Evolutionary conservation across 2,113 vertebrate genomes (phyloP).

Genomic region (Columba livia): DNA sequence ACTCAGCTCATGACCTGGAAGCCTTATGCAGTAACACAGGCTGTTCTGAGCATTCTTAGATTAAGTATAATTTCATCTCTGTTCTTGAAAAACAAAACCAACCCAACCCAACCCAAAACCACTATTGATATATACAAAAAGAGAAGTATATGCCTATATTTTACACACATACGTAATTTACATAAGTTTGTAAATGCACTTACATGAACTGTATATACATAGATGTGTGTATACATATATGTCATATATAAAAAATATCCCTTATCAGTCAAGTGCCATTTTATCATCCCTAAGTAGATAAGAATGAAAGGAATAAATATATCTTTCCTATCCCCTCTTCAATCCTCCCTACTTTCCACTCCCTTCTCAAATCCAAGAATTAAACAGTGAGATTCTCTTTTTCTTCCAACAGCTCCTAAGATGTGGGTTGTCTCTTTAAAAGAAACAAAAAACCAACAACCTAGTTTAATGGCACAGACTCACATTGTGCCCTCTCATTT

Average conservation of each 20-base stretch:
- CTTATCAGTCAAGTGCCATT: neutral
- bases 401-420: conserved; percentile 32
- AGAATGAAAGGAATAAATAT: neutral
- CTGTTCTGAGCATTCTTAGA: neutral
- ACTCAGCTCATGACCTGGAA: conserved; percentile 34
- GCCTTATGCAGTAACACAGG: neutral
- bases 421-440: conserved; percentile 67
- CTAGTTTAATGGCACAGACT: conserved; percentile 72
- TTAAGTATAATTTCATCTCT: neutral
- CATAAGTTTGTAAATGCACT: neutral
- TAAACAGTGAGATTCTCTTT: neutral
- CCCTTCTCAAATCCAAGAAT: neutral
- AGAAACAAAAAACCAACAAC: conserved; percentile 67
- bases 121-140: neutral
- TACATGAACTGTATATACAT: neutral
- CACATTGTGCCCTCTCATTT: conserved; percentile 66
- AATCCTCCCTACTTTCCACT: neutral
- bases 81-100: neutral
- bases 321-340: neutral
- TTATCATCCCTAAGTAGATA: neutral
- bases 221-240: neutral
- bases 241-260: neutral
- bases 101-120: neutral
- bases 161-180: neutral
- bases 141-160: neutral